A percentile compares a stretch with the other conserved stretches of the same genome.
These are phyloP conservation scores for Glyptemys insculpta DNA, from an alignment of 2,797 vertebrate genomes.

Conservation along the genomic window DNA sequence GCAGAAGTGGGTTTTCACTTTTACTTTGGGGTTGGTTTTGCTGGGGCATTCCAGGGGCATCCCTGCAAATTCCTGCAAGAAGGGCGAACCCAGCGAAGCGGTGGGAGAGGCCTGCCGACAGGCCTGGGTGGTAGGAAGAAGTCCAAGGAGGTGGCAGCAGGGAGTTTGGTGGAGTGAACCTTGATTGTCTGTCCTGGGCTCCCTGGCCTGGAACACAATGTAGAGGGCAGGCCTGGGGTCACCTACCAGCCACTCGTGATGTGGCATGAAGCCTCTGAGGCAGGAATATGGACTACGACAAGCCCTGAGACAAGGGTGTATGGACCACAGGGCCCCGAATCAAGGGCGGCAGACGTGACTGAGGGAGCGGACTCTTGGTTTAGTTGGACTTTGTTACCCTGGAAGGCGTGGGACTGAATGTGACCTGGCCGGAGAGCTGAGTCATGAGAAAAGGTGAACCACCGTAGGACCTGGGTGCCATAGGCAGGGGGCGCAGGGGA, in stretches of 20 bases:
- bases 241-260: neutral
- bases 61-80: neutral
- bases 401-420: neutral
- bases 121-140: neutral
- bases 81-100: neutral
- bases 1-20: neutral
- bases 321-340: neutral
- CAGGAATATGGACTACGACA: neutral
- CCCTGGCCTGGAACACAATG: neutral
- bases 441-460: neutral
- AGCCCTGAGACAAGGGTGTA: neutral
- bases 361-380: neutral
- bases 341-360: accelerated
- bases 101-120: neutral
- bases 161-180: neutral
- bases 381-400: neutral
- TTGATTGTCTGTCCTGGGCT: neutral
- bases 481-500: neutral
- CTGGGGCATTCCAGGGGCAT: neutral
- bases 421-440: neutral
- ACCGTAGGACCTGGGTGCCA: neutral
- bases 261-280: neutral
- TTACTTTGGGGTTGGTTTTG: neutral
- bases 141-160: neutral
- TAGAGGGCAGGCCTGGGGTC: neutral